Percentiles rank a stretch among this genome's conserved stretches.
phyloP scores from a whole-genome alignment of 2,113 vertebrate species.

The Istiophorus platypterus region DNA sequence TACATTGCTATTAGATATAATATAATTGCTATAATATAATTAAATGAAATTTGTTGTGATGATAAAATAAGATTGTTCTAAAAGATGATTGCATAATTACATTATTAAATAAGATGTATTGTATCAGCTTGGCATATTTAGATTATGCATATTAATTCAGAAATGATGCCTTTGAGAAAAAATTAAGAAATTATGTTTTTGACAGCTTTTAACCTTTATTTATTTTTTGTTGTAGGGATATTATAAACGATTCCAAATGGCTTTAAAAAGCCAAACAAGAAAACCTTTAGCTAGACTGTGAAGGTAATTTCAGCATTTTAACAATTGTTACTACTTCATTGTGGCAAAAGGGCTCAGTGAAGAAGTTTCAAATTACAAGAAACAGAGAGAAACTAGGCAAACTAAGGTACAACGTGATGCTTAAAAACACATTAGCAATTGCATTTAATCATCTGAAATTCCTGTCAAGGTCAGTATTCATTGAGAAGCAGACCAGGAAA shows the following conservation, averaged over 20 bases:
- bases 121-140: no score
- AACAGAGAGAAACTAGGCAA: not conserved
- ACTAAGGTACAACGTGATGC: not conserved
- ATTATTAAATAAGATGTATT: not conserved
- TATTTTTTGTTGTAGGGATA: not conserved
- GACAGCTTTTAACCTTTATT: not conserved
- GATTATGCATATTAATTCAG: not conserved
- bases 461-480: constrained; percentile 25
- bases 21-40: not conserved
- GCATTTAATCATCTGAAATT: constrained; percentile 46
- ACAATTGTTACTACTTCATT: not conserved
- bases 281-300: not conserved
- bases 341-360: not conserved
- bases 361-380: constrained; percentile 31
- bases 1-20: not conserved
- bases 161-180: not conserved
- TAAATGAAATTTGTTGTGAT: not conserved
- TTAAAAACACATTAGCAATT: constrained; percentile 8
- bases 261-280: not conserved
- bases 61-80: not conserved
- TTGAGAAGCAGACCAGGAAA: constrained; percentile 13
- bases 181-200: not conserved
- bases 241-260: not conserved
- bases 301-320: not conserved
- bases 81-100: not conserved